Conservation (phyloP, 1,140 invertebrate species). For the Penaeus indicus region DNA sequence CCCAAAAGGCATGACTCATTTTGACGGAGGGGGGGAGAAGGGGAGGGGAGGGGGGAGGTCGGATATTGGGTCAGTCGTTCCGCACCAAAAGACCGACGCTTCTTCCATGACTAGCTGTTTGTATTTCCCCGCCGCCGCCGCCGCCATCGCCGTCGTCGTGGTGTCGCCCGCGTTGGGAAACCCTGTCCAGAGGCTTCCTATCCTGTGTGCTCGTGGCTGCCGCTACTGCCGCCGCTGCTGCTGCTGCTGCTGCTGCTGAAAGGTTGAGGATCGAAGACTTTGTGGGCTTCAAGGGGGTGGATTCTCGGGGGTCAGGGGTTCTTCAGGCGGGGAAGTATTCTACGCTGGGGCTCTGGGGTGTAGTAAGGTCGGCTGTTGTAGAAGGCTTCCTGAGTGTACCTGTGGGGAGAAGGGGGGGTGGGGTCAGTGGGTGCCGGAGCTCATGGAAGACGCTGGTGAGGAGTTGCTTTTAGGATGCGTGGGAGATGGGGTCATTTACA, state of each 20-base stretch:
- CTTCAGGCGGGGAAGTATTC: constrained; percentile 68
- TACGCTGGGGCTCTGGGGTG: constrained; percentile 80
- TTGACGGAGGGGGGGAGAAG: too few species aligned
- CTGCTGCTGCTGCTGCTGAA: constrained; percentile 35
- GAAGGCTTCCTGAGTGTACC: constrained; percentile 66
- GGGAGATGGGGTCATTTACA: too few species aligned
- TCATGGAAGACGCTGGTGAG: not conserved
- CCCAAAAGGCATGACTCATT: too few species aligned
- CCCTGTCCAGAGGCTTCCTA: constrained; percentile 54
- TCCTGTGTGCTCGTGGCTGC: constrained; percentile 51
- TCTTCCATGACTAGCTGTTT: constrained; percentile 24
- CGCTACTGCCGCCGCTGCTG: not conserved
- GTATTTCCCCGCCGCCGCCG: not conserved
- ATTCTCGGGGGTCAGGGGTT: constrained; percentile 59
- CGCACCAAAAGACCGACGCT: not conserved
- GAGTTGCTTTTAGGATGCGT: too few species aligned
- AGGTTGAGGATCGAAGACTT: constrained; percentile 33
- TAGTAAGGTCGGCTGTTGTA: constrained; percentile 75
- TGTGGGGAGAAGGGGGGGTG: not conserved
- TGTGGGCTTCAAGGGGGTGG: constrained; percentile 36
- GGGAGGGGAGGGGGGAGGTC: too few species aligned
- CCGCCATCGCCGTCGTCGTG: too few species aligned
- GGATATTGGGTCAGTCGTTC: too few species aligned
- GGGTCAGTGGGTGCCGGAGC: not conserved
- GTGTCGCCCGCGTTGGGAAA: not conserved